A percentile compares a stretch with the other conserved stretches of the same genome.
Conservation (phyloP, 2,888 invertebrate genomes). For the Patella caerulea region DNA sequence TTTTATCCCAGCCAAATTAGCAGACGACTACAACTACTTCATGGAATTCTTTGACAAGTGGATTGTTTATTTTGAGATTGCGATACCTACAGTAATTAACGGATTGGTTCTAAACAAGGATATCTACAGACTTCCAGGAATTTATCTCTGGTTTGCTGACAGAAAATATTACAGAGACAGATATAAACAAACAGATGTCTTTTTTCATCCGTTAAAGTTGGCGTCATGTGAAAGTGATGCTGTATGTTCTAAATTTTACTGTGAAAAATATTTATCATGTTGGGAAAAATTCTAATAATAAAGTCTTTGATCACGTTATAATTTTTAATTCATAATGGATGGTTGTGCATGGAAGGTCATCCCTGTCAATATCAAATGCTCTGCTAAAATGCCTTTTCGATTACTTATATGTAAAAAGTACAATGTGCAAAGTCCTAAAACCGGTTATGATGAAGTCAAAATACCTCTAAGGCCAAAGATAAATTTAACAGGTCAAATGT, state of each 20-base stretch:
- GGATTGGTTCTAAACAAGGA: neutral
- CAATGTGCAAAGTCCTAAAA: too few relatives aligned
- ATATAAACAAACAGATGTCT: neutral
- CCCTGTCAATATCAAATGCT: too few relatives aligned
- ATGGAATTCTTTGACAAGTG: neutral
- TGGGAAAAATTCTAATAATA: neutral
- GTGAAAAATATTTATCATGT: constrained; percentile 10
- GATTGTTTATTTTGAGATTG: neutral
- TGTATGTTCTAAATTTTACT: neutral
- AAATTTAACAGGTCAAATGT: too few relatives aligned
- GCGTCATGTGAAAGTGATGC: neutral
- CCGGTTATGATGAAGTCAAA: too few relatives aligned
- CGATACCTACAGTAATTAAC: neutral
- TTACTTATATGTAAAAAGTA: too few relatives aligned
- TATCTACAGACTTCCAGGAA: neutral
- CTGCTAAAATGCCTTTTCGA: too few relatives aligned
- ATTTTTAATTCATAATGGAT: too few relatives aligned
- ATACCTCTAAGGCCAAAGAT: too few relatives aligned
- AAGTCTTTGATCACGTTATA: too few relatives aligned
- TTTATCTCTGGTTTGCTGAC: neutral
- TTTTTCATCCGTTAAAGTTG: neutral
- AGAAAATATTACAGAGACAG: neutral
- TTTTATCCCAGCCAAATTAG: neutral
- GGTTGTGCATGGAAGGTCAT: too few relatives aligned
- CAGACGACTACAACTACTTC: neutral